These are phyloP conservation scores for Antitype chi DNA, from an alignment of 2,888 invertebrate genomes.

Conservation along the genomic window DNA sequence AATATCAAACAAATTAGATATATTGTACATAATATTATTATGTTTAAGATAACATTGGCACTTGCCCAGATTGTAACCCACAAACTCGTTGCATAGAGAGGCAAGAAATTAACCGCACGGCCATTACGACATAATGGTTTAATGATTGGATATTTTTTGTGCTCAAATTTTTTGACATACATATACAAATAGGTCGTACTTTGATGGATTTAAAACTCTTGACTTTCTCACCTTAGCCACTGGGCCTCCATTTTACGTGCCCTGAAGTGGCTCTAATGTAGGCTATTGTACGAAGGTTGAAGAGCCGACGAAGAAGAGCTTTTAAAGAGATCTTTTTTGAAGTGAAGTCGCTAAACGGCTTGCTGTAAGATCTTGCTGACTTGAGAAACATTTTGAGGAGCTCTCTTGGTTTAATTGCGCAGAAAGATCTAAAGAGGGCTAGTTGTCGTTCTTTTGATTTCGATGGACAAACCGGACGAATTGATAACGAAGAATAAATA, in stretches of 20 bases:
- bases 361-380: conserved; percentile 21
- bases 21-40: too few species aligned
- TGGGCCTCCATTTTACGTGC: not conserved
- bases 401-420: not conserved
- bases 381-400: conserved; percentile 13
- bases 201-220: not conserved
- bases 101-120: too few species aligned
- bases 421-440: not conserved
- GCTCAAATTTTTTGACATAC: not conserved
- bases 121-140: too few species aligned
- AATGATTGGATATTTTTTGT: too few species aligned
- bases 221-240: not conserved
- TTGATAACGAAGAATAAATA: not conserved
- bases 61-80: too few species aligned
- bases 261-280: conserved; percentile 27
- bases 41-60: too few species aligned
- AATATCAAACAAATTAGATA: too few species aligned
- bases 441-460: not conserved
- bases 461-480: not conserved
- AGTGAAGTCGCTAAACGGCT: conserved; percentile 25
- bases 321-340: conserved; percentile 27
- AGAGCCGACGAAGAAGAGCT: not conserved
- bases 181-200: not conserved
- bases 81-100: too few species aligned
- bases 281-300: conserved; percentile 20